phyloP scores from a whole-genome alignment of 2,888 invertebrate genomes.

The Alitta virens region DNA sequence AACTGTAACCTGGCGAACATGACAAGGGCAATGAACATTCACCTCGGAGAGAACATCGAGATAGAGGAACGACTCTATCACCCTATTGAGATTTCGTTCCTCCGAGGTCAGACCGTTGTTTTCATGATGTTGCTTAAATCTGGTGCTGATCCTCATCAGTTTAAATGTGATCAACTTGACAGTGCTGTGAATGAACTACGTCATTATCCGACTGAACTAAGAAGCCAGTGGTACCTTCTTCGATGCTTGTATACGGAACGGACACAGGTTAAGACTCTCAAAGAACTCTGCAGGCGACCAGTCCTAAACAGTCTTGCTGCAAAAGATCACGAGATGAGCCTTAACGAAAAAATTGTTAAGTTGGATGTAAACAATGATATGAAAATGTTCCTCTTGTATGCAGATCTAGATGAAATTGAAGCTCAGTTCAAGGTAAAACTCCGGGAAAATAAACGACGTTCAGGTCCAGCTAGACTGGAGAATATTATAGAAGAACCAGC shows the following conservation, averaged over 20 bases:
- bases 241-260: slow-evolving; percentile 21
- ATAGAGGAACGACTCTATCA: slow-evolving; percentile 22
- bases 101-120: slow-evolving; percentile 11
- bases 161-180: slow-evolving; percentile 1
- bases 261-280: slow-evolving; percentile 25
- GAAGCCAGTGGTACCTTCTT: slow-evolving; percentile 15
- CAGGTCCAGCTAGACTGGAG: neutral
- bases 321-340: neutral
- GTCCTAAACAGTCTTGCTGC: slow-evolving; percentile 3
- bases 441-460: slow-evolving; percentile 4
- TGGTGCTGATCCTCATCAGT: slow-evolving; percentile 6
- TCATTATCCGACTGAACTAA: neutral
- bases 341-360: slow-evolving; percentile 6
- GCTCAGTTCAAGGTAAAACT: slow-evolving; percentile 8
- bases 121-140: slow-evolving; percentile 25
- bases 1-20: slow-evolving; percentile 17
- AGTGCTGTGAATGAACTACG: neutral
- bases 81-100: slow-evolving; percentile 23
- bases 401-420: slow-evolving; percentile 19
- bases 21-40: neutral
- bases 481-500: neutral
- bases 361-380: slow-evolving; percentile 14
- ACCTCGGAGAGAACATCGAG: neutral
- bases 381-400: slow-evolving; percentile 17
- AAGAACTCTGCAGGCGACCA: slow-evolving; percentile 30